Conservation (phyloP, 2,888 invertebrate species). For the Antheraea yamamai region DNA sequence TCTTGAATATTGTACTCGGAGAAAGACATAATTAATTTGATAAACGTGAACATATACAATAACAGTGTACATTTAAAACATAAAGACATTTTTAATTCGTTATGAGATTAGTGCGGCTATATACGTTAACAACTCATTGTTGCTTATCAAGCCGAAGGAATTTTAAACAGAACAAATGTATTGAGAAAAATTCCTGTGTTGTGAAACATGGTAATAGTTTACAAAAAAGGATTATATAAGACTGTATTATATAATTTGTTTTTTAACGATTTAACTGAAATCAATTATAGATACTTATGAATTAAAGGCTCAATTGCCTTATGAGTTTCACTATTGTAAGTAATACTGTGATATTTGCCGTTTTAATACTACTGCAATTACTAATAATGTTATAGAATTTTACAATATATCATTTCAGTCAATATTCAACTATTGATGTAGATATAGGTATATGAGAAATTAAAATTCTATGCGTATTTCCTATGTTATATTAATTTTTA, state of each 20-base stretch:
- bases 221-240: too few species aligned
- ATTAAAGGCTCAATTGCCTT: too few species aligned
- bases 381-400: too few species aligned
- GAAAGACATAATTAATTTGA: not conserved
- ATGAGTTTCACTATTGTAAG: too few species aligned
- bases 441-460: not conserved
- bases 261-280: too few species aligned
- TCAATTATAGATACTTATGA: too few species aligned
- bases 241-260: too few species aligned
- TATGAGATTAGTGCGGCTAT: constrained; percentile 9
- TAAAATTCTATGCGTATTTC: not conserved
- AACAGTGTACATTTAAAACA: not conserved
- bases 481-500: not conserved
- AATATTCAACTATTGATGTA: not conserved
- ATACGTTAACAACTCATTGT: constrained; percentile 22
- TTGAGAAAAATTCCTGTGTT: not conserved
- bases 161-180: constrained; percentile 23
- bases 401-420: too few species aligned
- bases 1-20: not conserved
- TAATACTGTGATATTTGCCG: too few species aligned
- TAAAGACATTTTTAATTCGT: not conserved
- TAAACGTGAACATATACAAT: not conserved
- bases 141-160: constrained; percentile 34
- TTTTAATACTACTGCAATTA: too few species aligned
- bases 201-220: not conserved